Percentiles rank a stretch among this genome's conserved stretches.
Evolutionary conservation across 2,113 vertebrate genomes (phyloP).

Genomic region (Leucopsar rothschildi): DNA sequence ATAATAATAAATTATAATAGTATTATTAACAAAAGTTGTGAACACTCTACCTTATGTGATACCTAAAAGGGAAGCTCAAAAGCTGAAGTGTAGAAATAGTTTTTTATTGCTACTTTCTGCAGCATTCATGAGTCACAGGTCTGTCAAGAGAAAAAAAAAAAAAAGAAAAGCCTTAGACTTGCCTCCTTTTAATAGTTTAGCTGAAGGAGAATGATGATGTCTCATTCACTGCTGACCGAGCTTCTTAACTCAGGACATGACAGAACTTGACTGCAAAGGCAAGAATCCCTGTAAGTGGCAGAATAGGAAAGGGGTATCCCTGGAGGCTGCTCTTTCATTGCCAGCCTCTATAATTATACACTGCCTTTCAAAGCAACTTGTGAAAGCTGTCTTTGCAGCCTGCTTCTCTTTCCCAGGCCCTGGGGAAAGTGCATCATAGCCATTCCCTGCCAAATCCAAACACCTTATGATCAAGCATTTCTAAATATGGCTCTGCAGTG

Average conservation of each 20-base stretch:
- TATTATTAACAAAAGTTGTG: neutral
- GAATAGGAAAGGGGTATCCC: conserved; percentile 36
- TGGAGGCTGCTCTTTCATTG: conserved; percentile 46
- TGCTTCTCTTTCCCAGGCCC: conserved; percentile 52
- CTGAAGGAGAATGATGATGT: conserved; percentile 18
- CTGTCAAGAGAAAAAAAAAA: neutral
- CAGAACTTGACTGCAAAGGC: conserved; percentile 36
- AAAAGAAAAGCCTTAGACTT: neutral
- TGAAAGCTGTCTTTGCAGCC: conserved; percentile 48
- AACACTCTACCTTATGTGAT: neutral
- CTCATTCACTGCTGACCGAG: conserved; percentile 21
- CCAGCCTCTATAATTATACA: conserved; percentile 42
- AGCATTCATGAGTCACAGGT: neutral
- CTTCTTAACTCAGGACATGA: neutral
- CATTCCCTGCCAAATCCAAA: conserved; percentile 56
- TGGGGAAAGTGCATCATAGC: conserved; percentile 25
- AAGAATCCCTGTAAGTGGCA: conserved; percentile 5
- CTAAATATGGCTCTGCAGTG: conserved; percentile 52
- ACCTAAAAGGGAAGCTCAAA: conserved; percentile 14
- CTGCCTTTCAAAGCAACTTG: conserved; percentile 28
- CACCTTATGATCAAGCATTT: conserved; percentile 30
- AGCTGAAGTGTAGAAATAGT: neutral
- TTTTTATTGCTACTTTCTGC: conserved; percentile 10
- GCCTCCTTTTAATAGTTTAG: neutral
- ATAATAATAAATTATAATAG: neutral